These are phyloP conservation scores for Chloropsis cyanopogon DNA, from an alignment of 2,113 vertebrate species.

Conservation along the genomic window DNA sequence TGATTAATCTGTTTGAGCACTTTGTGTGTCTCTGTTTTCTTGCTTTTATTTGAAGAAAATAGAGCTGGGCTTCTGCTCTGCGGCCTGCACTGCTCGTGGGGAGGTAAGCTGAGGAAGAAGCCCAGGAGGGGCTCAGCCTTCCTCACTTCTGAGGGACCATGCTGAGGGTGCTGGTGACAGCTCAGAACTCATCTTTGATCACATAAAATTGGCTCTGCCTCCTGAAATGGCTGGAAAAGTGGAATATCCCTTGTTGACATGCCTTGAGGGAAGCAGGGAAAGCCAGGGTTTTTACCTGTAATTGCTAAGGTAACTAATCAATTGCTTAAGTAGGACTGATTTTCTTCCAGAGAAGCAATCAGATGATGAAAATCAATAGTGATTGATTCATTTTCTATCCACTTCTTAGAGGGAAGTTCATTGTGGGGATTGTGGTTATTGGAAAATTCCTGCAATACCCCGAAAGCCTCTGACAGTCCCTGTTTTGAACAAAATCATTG, in stretches of 20 bases:
- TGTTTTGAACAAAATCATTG: background rate
- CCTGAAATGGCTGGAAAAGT: background rate
- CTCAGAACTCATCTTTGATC: background rate
- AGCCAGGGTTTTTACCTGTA: background rate
- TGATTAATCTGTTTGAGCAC: background rate
- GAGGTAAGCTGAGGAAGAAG: background rate
- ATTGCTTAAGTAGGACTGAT: background rate
- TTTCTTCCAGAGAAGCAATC: background rate
- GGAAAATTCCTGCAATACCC: background rate
- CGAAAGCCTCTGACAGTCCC: background rate
- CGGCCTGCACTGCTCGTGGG: background rate
- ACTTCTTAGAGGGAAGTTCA: background rate
- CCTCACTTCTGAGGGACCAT: rapidly evolving
- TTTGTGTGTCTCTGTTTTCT: background rate
- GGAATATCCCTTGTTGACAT: background rate
- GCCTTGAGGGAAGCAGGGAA: background rate
- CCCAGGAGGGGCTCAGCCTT: background rate
- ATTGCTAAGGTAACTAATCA: background rate
- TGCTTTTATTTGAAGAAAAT: background rate
- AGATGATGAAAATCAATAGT: background rate
- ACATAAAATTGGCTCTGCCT: background rate
- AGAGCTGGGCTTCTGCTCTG: background rate
- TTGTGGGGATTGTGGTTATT: slow-evolving; percentile 4
- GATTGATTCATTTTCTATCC: background rate
- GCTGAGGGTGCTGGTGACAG: background rate